These are phyloP conservation scores for Apamea crenata DNA, from an alignment of 2,888 invertebrate genomes.

Conservation along the genomic window DNA sequence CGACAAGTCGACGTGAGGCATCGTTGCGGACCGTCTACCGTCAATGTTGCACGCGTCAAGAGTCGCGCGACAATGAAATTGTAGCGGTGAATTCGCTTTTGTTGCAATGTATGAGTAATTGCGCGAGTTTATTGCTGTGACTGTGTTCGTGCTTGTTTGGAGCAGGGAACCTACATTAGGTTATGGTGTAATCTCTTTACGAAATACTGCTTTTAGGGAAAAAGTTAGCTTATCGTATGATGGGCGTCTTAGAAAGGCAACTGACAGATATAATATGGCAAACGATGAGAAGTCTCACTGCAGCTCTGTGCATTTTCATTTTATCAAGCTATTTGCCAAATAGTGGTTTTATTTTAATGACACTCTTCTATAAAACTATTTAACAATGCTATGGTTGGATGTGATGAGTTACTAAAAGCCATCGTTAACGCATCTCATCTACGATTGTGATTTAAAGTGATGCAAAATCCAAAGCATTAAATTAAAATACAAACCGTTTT, in stretches of 20 bases:
- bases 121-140: constrained; percentile 47
- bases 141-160: constrained; percentile 38
- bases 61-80: constrained; percentile 62
- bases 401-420: background rate
- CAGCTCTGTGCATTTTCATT: background rate
- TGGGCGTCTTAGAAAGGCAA: background rate
- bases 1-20: constrained; percentile 41
- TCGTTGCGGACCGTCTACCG: constrained; percentile 53
- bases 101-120: constrained; percentile 63
- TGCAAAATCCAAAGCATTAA: background rate
- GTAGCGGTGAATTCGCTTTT: constrained; percentile 58
- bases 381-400: background rate
- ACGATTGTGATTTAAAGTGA: background rate
- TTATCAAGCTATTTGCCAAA: background rate
- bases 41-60: constrained; percentile 64
- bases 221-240: background rate
- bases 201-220: background rate
- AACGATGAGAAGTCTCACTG: background rate
- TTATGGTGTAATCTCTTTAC: background rate
- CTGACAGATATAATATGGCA: background rate
- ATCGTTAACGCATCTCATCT: background rate
- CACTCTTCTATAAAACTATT: background rate
- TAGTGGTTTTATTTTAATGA: too few relatives aligned
- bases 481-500: constrained; percentile 13
- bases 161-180: background rate